phyloP scores from a whole-genome alignment of 2,113 vertebrate species.

The Nannobrachium achirus region DNA sequence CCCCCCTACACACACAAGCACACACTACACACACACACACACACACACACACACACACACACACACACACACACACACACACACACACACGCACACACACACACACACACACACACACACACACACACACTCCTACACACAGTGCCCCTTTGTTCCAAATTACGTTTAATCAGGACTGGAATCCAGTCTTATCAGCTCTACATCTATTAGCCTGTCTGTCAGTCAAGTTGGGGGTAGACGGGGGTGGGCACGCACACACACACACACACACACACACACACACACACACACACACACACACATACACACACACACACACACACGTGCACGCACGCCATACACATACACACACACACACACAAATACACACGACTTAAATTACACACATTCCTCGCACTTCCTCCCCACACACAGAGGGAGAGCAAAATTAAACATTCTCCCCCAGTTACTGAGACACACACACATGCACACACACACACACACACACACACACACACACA shows the following conservation, averaged over 20 bases:
- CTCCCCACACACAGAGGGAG: background rate
- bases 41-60: conserved; percentile 5
- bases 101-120: background rate
- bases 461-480: conserved; percentile 10
- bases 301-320: background rate
- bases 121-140: conserved; percentile 13
- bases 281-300: conserved; percentile 1
- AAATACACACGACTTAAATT: conserved; percentile 10
- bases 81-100: background rate
- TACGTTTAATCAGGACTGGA: background rate
- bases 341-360: background rate
- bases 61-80: conserved; percentile 13
- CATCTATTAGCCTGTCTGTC: background rate
- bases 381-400: conserved; percentile 10
- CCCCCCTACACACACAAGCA: background rate
- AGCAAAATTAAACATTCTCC: conserved; percentile 23
- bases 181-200: background rate
- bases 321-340: background rate
- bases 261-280: background rate
- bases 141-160: background rate
- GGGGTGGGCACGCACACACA: background rate
- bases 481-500: conserved; percentile 5
- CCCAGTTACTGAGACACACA: conserved; percentile 22
- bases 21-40: conserved; percentile 2
- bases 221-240: background rate